Conservation (phyloP, 2,888 invertebrate species). For the Pseudeuparius sepicola region DNA sequence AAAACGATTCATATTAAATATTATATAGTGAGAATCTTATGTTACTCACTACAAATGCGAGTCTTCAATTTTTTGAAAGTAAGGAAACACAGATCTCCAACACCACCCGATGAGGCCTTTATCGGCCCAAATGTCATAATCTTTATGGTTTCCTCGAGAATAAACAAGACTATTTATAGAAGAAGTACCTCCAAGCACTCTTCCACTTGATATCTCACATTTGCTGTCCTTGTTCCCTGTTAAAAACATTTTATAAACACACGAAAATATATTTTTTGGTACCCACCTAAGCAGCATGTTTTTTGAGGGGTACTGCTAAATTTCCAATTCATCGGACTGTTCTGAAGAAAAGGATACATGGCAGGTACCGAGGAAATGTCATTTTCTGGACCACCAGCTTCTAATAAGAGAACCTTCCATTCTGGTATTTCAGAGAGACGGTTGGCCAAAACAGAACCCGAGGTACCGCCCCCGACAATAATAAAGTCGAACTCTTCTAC, state of each 20-base stretch:
- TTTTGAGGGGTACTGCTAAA: conserved; percentile 46
- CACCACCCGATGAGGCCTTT: conserved; percentile 46
- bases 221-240: conserved; percentile 28
- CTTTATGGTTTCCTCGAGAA: conserved; percentile 57
- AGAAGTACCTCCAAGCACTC: conserved; percentile 73
- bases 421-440: conserved; percentile 40
- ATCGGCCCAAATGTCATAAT: conserved; percentile 68
- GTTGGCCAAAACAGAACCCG: conserved; percentile 42
- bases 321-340: conserved; percentile 47
- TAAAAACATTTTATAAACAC: conserved; percentile 8
- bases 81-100: conserved; percentile 59
- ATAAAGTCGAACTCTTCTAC: conserved; percentile 38
- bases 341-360: conserved; percentile 37
- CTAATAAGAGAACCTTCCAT: conserved; percentile 43
- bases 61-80: conserved; percentile 70
- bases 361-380: conserved; percentile 40
- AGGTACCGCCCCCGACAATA: conserved; percentile 40
- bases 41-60: conserved; percentile 45
- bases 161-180: conserved; percentile 76
- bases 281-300: conserved; percentile 42
- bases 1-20: no score
- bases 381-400: conserved; percentile 43
- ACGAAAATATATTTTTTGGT: not conserved
- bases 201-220: conserved; percentile 43
- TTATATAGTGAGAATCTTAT: no score